phyloP scores from a whole-genome alignment of 1,140 invertebrate genomes.

The Nylanderia fulva region DNA sequence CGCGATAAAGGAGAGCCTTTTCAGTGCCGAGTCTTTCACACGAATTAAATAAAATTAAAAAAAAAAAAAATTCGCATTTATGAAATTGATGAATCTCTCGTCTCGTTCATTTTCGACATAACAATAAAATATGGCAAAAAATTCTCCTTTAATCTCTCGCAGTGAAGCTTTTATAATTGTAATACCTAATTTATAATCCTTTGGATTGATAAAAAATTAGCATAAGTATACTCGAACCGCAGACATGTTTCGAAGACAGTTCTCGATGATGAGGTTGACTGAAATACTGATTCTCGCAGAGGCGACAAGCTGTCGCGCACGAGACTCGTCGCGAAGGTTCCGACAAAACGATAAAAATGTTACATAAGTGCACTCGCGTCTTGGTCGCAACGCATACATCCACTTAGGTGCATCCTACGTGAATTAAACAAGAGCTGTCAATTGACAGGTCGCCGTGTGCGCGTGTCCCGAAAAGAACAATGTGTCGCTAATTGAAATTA shows the following conservation, averaged over 20 bases:
- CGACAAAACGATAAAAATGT: slow-evolving; percentile 38
- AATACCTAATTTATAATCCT: neutral
- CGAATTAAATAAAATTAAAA: neutral
- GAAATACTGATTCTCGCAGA: neutral
- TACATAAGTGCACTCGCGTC: slow-evolving; percentile 33
- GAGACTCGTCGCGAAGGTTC: slow-evolving; percentile 15
- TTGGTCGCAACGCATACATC: neutral
- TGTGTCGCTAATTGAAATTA: neutral
- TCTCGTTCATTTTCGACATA: neutral
- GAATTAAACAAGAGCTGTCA: slow-evolving; percentile 30
- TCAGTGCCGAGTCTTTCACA: neutral
- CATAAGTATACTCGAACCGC: neutral
- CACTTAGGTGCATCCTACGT: neutral
- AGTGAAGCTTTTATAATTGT: neutral
- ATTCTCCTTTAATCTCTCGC: neutral
- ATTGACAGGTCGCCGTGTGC: neutral
- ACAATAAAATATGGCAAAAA: neutral
- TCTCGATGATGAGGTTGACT: neutral
- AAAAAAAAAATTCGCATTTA: neutral
- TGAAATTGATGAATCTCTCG: neutral
- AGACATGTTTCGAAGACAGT: neutral
- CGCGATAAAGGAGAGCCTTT: slow-evolving; percentile 25
- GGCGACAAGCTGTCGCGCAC: slow-evolving; percentile 8
- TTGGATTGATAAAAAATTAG: neutral
- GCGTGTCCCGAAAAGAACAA: neutral